These are phyloP conservation scores for Enteromius viviparus DNA, from an alignment of 2,797 vertebrate genomes.

Conservation along the genomic window DNA sequence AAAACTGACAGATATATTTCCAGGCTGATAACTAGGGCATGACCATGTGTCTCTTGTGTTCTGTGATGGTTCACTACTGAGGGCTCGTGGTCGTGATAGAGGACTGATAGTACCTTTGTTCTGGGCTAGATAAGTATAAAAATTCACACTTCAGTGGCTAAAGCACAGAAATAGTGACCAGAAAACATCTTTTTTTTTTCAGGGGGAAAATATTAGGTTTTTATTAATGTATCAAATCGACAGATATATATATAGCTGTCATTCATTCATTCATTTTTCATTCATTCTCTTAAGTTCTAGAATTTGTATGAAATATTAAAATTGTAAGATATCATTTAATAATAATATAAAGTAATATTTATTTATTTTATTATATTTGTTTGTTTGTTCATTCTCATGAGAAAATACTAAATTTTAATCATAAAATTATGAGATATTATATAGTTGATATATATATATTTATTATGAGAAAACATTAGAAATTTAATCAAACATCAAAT, in stretches of 20 bases:
- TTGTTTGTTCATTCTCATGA: not conserved
- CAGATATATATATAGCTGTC: not conserved
- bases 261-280: not conserved
- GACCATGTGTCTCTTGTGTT: not conserved
- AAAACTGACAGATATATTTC: constrained; percentile 13
- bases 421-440: not conserved
- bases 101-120: not conserved
- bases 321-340: not conserved
- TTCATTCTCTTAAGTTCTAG: not conserved
- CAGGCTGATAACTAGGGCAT: constrained; percentile 10
- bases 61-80: not conserved
- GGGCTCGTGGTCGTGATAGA: not conserved
- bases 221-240: not conserved
- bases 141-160: not conserved
- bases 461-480: not conserved
- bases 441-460: not conserved
- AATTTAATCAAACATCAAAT: not conserved
- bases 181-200: not conserved
- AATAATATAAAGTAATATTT: not conserved
- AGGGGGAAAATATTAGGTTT: no score
- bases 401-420: not conserved
- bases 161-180: not conserved
- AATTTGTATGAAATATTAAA: not conserved
- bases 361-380: no score
- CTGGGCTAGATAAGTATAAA: not conserved